Percentiles rank a stretch among this genome's conserved stretches.
Conservation (phyloP, 1,140 invertebrate genomes). For the Tetragnatha versicolor region DNA sequence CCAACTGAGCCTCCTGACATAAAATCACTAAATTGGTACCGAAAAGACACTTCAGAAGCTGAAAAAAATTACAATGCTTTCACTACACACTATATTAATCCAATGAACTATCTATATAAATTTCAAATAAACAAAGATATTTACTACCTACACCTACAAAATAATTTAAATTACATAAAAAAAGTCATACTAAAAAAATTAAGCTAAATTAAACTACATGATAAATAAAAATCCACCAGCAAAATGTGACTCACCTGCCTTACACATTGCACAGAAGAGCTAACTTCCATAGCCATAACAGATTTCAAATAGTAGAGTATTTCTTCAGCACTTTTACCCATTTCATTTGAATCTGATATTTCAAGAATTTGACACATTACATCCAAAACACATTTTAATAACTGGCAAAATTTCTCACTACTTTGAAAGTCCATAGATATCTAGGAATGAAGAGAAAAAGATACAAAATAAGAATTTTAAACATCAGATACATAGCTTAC, state of each 20-base stretch:
- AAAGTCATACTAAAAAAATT: not conserved
- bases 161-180: not conserved
- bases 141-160: not conserved
- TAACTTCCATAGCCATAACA: conserved; percentile 75
- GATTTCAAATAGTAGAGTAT: conserved; percentile 78
- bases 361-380: conserved; percentile 79
- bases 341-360: conserved; percentile 76
- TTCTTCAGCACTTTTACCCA: conserved; percentile 80
- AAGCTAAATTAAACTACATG: not conserved
- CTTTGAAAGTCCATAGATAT: conserved; percentile 54
- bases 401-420: conserved; percentile 75
- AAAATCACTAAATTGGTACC: conserved; percentile 78
- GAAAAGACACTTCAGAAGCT: conserved; percentile 84
- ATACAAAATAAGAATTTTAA: no score
- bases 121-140: conserved; percentile 9
- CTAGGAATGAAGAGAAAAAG: not conserved
- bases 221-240: not conserved
- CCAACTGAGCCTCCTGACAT: conserved; percentile 64
- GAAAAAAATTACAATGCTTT: conserved; percentile 12
- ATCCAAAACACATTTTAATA: conserved; percentile 73
- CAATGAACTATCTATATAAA: not conserved
- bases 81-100: not conserved
- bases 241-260: conserved; percentile 69
- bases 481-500: no score
- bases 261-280: conserved; percentile 77